Evolutionary conservation across 2,888 invertebrate species (phyloP).

Genomic region (Branchinecta sandiegonensis): DNA sequence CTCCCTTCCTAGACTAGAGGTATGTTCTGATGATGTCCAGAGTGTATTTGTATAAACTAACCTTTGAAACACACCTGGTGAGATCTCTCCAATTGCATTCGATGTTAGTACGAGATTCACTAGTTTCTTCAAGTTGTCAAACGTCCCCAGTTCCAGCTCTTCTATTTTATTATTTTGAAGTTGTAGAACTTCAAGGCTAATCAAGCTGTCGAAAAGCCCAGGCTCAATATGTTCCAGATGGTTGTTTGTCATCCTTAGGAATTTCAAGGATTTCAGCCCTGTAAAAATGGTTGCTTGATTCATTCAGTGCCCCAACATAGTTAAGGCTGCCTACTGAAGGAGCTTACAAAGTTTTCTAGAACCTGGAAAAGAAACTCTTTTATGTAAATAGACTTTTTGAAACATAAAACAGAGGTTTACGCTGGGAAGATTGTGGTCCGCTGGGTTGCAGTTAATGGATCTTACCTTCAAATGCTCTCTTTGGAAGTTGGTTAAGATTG

Average conservation of each 20-base stretch:
- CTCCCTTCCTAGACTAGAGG: no score
- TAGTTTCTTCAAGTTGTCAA: conserved; percentile 31
- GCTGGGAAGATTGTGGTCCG: no score
- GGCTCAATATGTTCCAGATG: conserved; percentile 33
- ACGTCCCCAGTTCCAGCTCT: conserved; percentile 32
- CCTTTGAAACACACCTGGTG: conserved; percentile 21
- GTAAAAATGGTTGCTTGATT: conserved; percentile 18
- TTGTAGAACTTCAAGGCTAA: conserved; percentile 31
- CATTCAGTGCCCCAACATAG: no score
- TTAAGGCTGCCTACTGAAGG: no score
- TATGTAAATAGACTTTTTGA: no score
- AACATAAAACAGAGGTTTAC: no score
- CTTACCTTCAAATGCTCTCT: neutral
- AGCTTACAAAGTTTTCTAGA: no score
- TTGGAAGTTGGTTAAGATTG: neutral
- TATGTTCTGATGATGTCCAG: no score
- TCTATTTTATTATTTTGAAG: conserved; percentile 33
- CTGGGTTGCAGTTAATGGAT: no score
- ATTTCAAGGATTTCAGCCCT: conserved; percentile 41
- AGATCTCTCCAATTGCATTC: conserved; percentile 29
- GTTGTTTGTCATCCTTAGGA: conserved; percentile 54
- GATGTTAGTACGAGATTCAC: conserved; percentile 32
- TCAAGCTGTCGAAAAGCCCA: conserved; percentile 31
- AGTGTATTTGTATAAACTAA: neutral
- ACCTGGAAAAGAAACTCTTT: no score